These are phyloP conservation scores for Acridotheres tristis DNA, from an alignment of 2,797 vertebrate species.

Conservation along the genomic window DNA sequence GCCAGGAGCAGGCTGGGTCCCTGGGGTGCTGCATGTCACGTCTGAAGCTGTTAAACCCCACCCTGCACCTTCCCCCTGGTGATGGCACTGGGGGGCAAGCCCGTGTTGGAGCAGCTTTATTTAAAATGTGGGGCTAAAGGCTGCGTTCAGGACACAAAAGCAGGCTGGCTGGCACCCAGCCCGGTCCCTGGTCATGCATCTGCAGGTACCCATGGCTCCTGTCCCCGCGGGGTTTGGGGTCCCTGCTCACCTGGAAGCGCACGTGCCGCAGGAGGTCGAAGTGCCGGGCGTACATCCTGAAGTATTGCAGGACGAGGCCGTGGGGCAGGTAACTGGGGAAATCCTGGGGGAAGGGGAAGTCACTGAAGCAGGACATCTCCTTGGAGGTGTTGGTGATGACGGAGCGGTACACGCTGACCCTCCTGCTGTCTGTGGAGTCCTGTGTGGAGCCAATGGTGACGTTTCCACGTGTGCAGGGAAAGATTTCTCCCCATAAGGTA, in stretches of 20 bases:
- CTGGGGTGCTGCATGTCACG: neutral
- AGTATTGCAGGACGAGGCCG: slow-evolving; percentile 85
- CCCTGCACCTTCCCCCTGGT: neutral
- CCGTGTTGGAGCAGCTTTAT: neutral
- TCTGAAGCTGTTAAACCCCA: neutral
- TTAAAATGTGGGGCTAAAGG: neutral
- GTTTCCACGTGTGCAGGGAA: neutral
- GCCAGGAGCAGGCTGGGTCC: accelerated
- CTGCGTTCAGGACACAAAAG: neutral
- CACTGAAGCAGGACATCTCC: slow-evolving; percentile 92
- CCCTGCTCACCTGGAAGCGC: slow-evolving; percentile 80
- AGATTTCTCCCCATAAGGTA: neutral
- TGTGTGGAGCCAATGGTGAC: slow-evolving; percentile 31
- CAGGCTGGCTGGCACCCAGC: accelerated
- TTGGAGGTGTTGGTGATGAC: slow-evolving; percentile 91
- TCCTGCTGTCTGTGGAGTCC: slow-evolving; percentile 78
- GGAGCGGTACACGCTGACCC: slow-evolving; percentile 85
- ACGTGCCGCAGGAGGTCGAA: slow-evolving; percentile 84
- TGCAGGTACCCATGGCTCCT: neutral
- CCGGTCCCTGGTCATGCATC: neutral
- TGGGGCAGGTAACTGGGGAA: slow-evolving; percentile 88
- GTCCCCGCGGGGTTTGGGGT: accelerated
- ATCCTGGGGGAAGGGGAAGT: slow-evolving; percentile 86
- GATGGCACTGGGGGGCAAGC: neutral
- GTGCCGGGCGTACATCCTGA: slow-evolving; percentile 77